Percentiles rank a stretch among this genome's conserved stretches.
These are phyloP conservation scores for Odocoileus virginianus DNA, from an alignment of 2,113 vertebrate genomes.

Conservation along the genomic window DNA sequence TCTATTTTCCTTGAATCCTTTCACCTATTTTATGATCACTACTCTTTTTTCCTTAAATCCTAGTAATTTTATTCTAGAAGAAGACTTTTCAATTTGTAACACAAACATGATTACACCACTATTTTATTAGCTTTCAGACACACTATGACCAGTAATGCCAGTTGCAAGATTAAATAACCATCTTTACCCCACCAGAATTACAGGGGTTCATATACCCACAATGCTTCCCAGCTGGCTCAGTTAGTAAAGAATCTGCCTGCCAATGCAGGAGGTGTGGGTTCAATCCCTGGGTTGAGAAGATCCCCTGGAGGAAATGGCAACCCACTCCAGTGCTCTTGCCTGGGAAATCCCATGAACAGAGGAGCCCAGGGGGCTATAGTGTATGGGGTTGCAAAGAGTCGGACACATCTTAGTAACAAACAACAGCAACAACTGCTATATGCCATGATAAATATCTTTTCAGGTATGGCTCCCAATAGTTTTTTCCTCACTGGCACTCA, in stretches of 20 bases:
- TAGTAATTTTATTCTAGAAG: background rate
- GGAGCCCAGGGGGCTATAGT: background rate
- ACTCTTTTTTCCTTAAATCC: background rate
- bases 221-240: background rate
- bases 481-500: background rate
- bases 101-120: background rate
- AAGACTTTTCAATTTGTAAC: background rate
- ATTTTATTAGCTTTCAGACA: background rate
- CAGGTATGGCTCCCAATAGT: background rate
- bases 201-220: background rate
- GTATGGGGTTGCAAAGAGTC: background rate
- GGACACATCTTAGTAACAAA: background rate
- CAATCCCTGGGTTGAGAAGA: background rate
- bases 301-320: background rate
- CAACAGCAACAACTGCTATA: accelerated
- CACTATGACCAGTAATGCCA: background rate
- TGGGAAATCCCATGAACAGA: background rate
- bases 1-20: background rate
- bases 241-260: background rate
- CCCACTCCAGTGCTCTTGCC: background rate
- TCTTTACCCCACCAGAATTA: background rate
- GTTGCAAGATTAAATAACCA: background rate
- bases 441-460: background rate
- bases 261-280: background rate
- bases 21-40: background rate